Conservation (phyloP, 2,797 vertebrate genomes). For the Enteromius mattozi region DNA sequence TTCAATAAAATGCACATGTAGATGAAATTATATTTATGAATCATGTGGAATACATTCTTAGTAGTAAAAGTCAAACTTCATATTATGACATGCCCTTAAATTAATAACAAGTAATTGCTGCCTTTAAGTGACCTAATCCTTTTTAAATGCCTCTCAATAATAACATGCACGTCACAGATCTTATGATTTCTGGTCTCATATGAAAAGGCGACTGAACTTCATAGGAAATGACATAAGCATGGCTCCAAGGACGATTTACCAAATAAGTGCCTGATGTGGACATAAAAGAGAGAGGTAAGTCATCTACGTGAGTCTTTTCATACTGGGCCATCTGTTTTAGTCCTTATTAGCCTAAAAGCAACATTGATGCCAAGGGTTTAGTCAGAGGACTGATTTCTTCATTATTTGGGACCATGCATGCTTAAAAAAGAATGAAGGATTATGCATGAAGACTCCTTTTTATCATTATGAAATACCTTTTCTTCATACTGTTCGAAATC, state of each 20-base stretch:
- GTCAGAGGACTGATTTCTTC: constrained; percentile 63
- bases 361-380: constrained; percentile 61
- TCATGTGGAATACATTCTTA: not conserved
- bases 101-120: constrained; percentile 21
- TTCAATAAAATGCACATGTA: not conserved
- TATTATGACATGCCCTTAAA: constrained; percentile 14
- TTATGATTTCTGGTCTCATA: constrained; percentile 63
- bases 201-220: constrained; percentile 67
- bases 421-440: constrained; percentile 53
- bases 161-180: constrained; percentile 53
- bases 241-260: constrained; percentile 61
- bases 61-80: constrained; percentile 9
- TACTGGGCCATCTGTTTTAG: constrained; percentile 71
- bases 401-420: constrained; percentile 56
- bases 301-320: constrained; percentile 62
- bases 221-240: constrained; percentile 66
- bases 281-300: constrained; percentile 63
- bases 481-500: constrained; percentile 21
- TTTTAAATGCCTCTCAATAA: constrained; percentile 26
- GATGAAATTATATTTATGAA: not conserved
- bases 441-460: constrained; percentile 46
- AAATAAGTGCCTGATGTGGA: constrained; percentile 72
- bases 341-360: constrained; percentile 60
- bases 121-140: constrained; percentile 21
- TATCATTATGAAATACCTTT: constrained; percentile 46